Evolutionary conservation across 53 echinoderm and acorn worm species (phyloP).

Genomic region (Echinometra lucunter): DNA sequence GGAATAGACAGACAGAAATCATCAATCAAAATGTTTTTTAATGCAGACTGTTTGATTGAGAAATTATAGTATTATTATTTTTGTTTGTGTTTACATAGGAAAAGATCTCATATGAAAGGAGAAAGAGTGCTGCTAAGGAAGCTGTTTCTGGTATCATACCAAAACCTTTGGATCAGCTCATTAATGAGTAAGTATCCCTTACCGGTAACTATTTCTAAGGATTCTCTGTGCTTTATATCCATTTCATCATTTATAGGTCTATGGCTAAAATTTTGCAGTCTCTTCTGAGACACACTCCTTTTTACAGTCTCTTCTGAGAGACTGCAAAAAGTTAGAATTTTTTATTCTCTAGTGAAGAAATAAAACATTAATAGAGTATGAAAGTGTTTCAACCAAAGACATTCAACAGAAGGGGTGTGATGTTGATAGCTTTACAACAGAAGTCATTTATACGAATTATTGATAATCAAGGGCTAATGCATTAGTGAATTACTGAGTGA

Average conservation of each 20-base stretch:
- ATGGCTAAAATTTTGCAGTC: neutral
- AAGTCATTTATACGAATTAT: too few species aligned
- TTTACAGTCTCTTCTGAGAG: too few species aligned
- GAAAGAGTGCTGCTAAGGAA: slow-evolving; percentile 96
- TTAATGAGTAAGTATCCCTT: slow-evolving; percentile 77
- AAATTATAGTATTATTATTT: neutral
- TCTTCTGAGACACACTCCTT: too few species aligned
- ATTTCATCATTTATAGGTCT: neutral
- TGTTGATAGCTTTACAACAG: too few species aligned
- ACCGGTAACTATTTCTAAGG: neutral
- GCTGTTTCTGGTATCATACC: slow-evolving; percentile 91
- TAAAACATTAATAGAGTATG: too few species aligned
- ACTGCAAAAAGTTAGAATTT: too few species aligned
- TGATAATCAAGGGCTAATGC: too few species aligned
- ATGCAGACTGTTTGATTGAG: neutral
- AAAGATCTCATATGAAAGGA: slow-evolving; percentile 92
- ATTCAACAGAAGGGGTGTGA: too few species aligned
- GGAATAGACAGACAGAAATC: neutral
- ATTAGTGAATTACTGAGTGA: too few species aligned
- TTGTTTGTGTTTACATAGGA: slow-evolving; percentile 72
- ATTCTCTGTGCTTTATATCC: neutral
- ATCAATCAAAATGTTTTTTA: neutral
- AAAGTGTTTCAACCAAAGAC: too few species aligned
- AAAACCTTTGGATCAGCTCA: slow-evolving; percentile 91
- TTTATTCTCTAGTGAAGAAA: neutral